phyloP scores from a whole-genome alignment of 1,140 invertebrate species.

The Euura lappo region DNA sequence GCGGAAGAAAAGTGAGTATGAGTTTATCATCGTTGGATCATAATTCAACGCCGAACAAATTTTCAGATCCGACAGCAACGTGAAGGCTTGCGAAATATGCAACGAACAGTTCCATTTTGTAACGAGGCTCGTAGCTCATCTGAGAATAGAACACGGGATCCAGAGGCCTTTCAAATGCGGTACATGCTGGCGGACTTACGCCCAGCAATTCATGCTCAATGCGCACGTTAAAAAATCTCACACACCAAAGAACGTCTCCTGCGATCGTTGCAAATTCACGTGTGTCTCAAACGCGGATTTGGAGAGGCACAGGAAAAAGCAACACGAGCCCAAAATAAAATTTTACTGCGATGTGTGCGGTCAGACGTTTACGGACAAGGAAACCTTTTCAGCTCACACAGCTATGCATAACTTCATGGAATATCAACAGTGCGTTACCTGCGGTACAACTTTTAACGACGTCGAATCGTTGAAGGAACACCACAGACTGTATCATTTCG shows the following conservation, averaged over 20 bases:
- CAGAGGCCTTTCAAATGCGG: constrained; percentile 42
- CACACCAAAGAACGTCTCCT: constrained; percentile 25
- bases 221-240: constrained; percentile 34
- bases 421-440: constrained; percentile 63
- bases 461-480: constrained; percentile 18
- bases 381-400: constrained; percentile 34
- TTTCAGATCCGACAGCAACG: constrained; percentile 21
- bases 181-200: constrained; percentile 42
- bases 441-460: constrained; percentile 64
- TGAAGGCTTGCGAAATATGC: constrained; percentile 30
- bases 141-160: constrained; percentile 28
- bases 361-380: constrained; percentile 38
- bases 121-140: constrained; percentile 29
- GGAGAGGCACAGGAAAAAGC: constrained; percentile 35
- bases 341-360: constrained; percentile 42
- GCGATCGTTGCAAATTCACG: constrained; percentile 33
- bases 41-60: neutral
- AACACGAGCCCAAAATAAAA: constrained; percentile 30
- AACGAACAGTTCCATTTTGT: constrained; percentile 31
- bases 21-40: too few species aligned
- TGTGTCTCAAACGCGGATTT: constrained; percentile 37
- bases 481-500: constrained; percentile 11
- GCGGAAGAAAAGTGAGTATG: neutral
- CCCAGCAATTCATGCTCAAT: constrained; percentile 39
- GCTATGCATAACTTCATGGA: constrained; percentile 39